phyloP scores from a whole-genome alignment of 2,888 invertebrate species.

The Lepidonotus clava region DNA sequence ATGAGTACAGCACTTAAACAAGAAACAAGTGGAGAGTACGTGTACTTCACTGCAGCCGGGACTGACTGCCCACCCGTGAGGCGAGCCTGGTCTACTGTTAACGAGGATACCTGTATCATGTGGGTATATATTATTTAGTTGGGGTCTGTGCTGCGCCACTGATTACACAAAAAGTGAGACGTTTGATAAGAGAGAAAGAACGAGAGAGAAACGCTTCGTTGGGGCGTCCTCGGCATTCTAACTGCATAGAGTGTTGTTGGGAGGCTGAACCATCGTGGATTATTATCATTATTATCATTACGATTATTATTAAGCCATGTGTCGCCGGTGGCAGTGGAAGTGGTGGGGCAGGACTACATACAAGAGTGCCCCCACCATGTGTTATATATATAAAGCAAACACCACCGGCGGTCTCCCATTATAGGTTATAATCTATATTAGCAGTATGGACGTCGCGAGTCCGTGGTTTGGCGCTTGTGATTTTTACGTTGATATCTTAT shows the following conservation, averaged over 20 bases:
- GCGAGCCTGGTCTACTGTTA: neutral
- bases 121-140: conserved; percentile 15
- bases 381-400: too few relatives aligned
- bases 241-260: neutral
- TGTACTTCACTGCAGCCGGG: neutral
- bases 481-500: conserved; percentile 41
- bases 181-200: neutral
- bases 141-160: neutral
- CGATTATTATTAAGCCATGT: conserved; percentile 19
- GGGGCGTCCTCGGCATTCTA: neutral
- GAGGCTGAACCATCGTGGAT: neutral
- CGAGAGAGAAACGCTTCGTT: conserved; percentile 24
- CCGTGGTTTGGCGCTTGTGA: conserved; percentile 30
- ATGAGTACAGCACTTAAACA: neutral
- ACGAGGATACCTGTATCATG: neutral
- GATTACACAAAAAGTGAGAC: conserved; percentile 18
- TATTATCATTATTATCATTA: conserved; percentile 37
- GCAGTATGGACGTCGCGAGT: neutral
- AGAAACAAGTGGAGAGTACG: neutral
- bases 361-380: neutral
- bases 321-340: neutral
- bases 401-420: too few relatives aligned
- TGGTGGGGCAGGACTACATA: neutral
- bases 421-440: conserved; percentile 3
- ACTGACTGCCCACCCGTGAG: too few relatives aligned